Base-by-base conservation (phyloP, 2,888 invertebrate species). In the Eulithis testata region DNA sequence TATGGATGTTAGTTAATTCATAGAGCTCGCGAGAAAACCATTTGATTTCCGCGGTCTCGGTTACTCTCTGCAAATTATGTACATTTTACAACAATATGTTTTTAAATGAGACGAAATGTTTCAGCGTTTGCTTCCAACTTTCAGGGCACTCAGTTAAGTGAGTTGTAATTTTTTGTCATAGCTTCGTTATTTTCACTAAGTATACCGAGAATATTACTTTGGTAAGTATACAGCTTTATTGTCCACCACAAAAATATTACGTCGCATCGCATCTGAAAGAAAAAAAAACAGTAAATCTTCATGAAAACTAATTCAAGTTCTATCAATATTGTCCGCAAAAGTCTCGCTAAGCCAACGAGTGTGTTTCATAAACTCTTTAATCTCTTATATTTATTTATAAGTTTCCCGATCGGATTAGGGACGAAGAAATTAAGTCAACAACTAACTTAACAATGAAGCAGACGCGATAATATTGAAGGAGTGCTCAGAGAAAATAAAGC, bases 1-100 rank as follows among this genome's bases (percentile, higher is more conserved):
- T 87, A 90, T 89, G 77, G 87, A 84, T 89, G 90, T 88, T 85
- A 89, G 87, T 86, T 89, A 86, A 86, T 90, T 91, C 87, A 88
- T 79, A 73, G 76, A 72, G 78, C 75, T 76, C 73, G 66, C 68
- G 75, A 71, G 73, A 77, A 74, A 81, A 76, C 89, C 88, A 89
- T 90, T 91, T 90, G 88, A 83, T 81, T 80, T 81, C 53, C 77
- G 79, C 79, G 74, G 73, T 65, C 73, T 79, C 76, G 71, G 74
- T 65, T 74, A 76, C 78, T 81, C 54, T 82, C 43, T 31, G 61
- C 55, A 59, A 68, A 65, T 66, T 58, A 70, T 31, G 31, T 31
- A 31, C 6, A 6, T 31, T 44, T 58, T 43, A 57, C 64, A 47
- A 47, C 45, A 43, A 62, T 51, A 57, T 45, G 45, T 45, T 50